Evolutionary conservation across 2,888 invertebrate genomes (phyloP).

Genomic region (Tetragonisca angustula): DNA sequence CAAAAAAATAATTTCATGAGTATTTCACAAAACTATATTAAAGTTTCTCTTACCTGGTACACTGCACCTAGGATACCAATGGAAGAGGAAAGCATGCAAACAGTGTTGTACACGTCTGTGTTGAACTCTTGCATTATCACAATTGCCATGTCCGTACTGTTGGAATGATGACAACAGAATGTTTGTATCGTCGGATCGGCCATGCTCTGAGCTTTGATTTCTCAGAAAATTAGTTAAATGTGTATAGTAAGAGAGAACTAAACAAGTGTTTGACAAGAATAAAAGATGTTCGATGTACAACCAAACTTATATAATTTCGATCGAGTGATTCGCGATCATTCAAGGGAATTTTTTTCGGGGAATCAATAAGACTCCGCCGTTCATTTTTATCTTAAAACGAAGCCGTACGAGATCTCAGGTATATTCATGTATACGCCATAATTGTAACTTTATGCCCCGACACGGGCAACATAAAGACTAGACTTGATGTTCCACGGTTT

Average conservation of each 20-base stretch:
- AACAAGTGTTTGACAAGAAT: slow-evolving; percentile 33
- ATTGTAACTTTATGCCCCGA: not conserved
- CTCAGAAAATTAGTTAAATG: slow-evolving; percentile 29
- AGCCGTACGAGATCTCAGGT: slow-evolving; percentile 44
- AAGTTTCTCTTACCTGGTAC: slow-evolving; percentile 88
- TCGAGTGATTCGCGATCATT: not conserved
- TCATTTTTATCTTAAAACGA: slow-evolving; percentile 54
- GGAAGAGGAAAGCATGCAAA: slow-evolving; percentile 90
- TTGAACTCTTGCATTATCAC: slow-evolving; percentile 90
- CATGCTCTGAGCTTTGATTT: slow-evolving; percentile 84
- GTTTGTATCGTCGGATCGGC: slow-evolving; percentile 94
- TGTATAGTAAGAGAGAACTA: slow-evolving; percentile 34
- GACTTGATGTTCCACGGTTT: too few relatives aligned
- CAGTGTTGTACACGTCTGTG: slow-evolving; percentile 89
- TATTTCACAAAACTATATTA: slow-evolving; percentile 2
- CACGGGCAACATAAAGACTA: too few relatives aligned
- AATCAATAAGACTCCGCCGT: not conserved
- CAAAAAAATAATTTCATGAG: slow-evolving; percentile 57
- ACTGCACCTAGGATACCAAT: slow-evolving; percentile 91
- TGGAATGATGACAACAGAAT: slow-evolving; percentile 90
- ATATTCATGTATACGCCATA: slow-evolving; percentile 40
- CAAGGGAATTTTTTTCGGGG: not conserved
- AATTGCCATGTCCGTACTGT: slow-evolving; percentile 87
- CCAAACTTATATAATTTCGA: not conserved
- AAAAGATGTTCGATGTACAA: slow-evolving; percentile 8